phyloP scores from a whole-genome alignment of 1,140 invertebrate genomes.

The Neodiprion virginianus region DNA sequence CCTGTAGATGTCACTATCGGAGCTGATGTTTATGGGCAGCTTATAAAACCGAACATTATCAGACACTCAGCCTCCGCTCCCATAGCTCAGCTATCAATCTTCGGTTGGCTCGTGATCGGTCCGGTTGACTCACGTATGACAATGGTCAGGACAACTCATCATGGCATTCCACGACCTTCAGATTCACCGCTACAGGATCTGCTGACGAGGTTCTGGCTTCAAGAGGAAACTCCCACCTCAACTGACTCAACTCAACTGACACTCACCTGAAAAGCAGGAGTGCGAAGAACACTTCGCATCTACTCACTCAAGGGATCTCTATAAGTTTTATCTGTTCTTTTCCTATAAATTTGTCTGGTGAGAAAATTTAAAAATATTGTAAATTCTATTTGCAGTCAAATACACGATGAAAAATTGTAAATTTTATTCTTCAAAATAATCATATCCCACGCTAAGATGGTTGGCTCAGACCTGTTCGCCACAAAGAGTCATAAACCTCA shows the following conservation, averaged over 20 bases:
- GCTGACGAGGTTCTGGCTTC: not conserved
- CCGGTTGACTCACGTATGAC: not conserved
- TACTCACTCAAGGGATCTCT: conserved; percentile 18
- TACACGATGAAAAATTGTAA: too few relatives aligned
- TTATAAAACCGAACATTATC: conserved; percentile 25
- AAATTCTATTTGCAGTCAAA: too few relatives aligned
- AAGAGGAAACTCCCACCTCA: conserved; percentile 1
- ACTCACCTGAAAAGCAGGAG: conserved; percentile 6
- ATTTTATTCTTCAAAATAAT: too few relatives aligned
- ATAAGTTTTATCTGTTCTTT: too few relatives aligned
- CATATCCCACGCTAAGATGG: too few relatives aligned
- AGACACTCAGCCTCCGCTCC: not conserved
- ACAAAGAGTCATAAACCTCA: too few relatives aligned
- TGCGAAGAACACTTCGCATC: conserved; percentile 24
- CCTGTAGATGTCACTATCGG: conserved; percentile 31
- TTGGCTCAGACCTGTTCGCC: too few relatives aligned
- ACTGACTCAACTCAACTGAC: conserved; percentile 8
- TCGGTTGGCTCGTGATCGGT: not conserved
- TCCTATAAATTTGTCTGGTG: too few relatives aligned
- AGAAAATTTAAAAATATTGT: too few relatives aligned
- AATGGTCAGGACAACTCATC: not conserved
- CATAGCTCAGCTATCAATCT: not conserved
- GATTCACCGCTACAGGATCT: not conserved
- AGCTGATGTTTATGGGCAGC: conserved; percentile 21
- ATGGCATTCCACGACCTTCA: not conserved